These are phyloP conservation scores for Zenarchopterus dispar DNA, from an alignment of 2,797 vertebrate species.

Conservation along the genomic window DNA sequence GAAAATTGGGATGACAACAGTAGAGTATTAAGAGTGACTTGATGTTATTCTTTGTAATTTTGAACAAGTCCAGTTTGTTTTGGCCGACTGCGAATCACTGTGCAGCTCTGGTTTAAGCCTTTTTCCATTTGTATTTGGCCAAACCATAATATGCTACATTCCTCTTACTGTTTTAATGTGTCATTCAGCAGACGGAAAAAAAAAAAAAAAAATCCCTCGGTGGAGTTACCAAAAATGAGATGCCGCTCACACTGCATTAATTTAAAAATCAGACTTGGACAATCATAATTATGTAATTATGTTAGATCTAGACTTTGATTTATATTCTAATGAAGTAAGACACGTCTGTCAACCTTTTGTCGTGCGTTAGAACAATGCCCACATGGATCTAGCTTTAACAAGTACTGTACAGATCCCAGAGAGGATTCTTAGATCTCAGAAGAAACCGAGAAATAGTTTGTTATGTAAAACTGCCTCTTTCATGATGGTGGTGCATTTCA, in stretches of 20 bases:
- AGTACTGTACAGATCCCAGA: too few relatives aligned
- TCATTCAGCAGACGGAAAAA: too few relatives aligned
- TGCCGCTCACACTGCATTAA: slow-evolving; percentile 18
- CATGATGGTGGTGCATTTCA: slow-evolving; percentile 40
- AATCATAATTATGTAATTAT: too few relatives aligned
- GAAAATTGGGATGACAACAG: background rate
- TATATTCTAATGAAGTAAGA: too few relatives aligned
- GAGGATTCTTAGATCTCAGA: slow-evolving; percentile 18
- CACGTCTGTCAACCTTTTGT: too few relatives aligned
- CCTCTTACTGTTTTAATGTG: too few relatives aligned
- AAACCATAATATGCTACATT: background rate
- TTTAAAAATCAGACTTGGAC: too few relatives aligned
- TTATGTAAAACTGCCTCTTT: slow-evolving; percentile 33
- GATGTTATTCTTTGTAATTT: background rate
- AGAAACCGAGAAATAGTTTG: slow-evolving; percentile 27
- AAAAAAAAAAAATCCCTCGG: background rate
- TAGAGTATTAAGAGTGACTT: too few relatives aligned
- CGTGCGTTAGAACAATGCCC: background rate
- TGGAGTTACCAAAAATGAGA: background rate
- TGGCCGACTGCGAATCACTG: too few relatives aligned
- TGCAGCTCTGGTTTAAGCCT: background rate
- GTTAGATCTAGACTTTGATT: too few relatives aligned
- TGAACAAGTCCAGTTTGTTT: background rate
- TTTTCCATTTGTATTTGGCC: background rate
- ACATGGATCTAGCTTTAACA: slow-evolving; percentile 21